phyloP scores from a whole-genome alignment of 2,888 invertebrate genomes.

The Acanthococcus lagerstroemiae region DNA sequence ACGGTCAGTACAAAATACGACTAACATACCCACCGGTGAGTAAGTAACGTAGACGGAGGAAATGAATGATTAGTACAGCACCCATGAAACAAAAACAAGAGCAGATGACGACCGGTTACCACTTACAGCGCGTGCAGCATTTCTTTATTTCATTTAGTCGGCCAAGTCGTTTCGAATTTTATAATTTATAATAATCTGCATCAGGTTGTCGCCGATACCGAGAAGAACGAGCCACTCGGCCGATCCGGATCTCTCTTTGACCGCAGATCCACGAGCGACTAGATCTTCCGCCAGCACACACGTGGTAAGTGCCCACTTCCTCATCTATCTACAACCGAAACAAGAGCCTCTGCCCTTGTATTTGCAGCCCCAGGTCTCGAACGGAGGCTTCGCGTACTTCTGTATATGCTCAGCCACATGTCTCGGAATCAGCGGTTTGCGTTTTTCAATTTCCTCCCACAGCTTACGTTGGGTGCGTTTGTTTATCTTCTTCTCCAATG shows the following conservation, averaged over 20 bases:
- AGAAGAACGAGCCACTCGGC: slow-evolving; percentile 19
- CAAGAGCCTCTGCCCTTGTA: slow-evolving; percentile 17
- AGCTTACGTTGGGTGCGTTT: slow-evolving; percentile 10
- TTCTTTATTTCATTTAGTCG: too few species aligned
- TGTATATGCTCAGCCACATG: slow-evolving; percentile 17
- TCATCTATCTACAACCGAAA: slow-evolving; percentile 7
- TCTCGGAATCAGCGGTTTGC: slow-evolving; percentile 18
- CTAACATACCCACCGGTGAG: too few species aligned
- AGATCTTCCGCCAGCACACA: not conserved
- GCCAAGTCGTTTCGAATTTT: too few species aligned
- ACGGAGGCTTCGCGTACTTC: slow-evolving; percentile 24
- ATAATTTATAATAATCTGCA: too few species aligned
- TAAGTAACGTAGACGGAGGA: too few species aligned
- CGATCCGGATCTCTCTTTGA: slow-evolving; percentile 2
- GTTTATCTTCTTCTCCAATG: slow-evolving; percentile 15
- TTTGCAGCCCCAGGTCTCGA: slow-evolving; percentile 13
- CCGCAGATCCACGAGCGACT: not conserved
- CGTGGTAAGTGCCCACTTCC: not conserved
- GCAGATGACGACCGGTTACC: too few species aligned
- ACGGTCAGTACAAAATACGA: too few species aligned
- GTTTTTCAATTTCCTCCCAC: slow-evolving; percentile 25
- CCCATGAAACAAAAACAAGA: too few species aligned
- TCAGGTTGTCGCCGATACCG: slow-evolving; percentile 40
- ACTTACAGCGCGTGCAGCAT: too few species aligned
- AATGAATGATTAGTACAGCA: too few species aligned